Percentiles rank a stretch among this genome's conserved stretches.
phyloP scores from a whole-genome alignment of 2,113 vertebrate species.

The Phyllopteryx taeniolatus region DNA sequence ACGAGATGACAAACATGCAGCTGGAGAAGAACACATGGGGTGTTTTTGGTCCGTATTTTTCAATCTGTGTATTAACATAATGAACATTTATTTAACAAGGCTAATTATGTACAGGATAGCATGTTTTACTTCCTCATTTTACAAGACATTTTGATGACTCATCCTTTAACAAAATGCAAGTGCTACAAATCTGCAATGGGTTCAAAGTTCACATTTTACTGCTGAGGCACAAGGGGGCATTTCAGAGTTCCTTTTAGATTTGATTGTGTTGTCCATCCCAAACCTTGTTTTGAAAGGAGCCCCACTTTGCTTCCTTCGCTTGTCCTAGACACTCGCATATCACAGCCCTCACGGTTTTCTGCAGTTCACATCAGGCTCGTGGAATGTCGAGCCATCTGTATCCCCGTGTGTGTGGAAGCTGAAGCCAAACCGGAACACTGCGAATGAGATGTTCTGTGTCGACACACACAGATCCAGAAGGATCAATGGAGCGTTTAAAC shows the following conservation, averaged over 20 bases:
- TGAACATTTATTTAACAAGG: no score
- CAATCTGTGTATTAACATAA: not conserved
- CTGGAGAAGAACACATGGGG: conserved; percentile 19
- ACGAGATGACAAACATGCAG: conserved; percentile 20
- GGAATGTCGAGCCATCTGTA: conserved; percentile 51
- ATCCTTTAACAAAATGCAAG: not conserved
- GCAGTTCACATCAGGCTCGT: conserved; percentile 29
- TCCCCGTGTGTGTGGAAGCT: conserved; percentile 49
- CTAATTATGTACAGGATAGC: not conserved
- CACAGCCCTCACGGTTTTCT: conserved; percentile 7
- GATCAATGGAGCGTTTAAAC: conserved; percentile 55
- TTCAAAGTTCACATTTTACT: conserved; percentile 36
- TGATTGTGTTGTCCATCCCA: not conserved
- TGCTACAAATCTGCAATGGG: not conserved
- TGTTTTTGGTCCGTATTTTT: not conserved
- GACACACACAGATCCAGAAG: conserved; percentile 25
- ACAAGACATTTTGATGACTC: not conserved
- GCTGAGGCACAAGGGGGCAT: not conserved
- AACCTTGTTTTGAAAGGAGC: not conserved
- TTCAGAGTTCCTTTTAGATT: conserved; percentile 1
- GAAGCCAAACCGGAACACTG: conserved; percentile 24
- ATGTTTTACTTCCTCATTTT: not conserved
- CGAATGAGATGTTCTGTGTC: conserved; percentile 32
- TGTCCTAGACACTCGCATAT: conserved; percentile 14
- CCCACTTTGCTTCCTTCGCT: not conserved